Evolutionary conservation across 2,113 vertebrate genomes (phyloP).

Genomic region (Salminus brasiliensis): DNA sequence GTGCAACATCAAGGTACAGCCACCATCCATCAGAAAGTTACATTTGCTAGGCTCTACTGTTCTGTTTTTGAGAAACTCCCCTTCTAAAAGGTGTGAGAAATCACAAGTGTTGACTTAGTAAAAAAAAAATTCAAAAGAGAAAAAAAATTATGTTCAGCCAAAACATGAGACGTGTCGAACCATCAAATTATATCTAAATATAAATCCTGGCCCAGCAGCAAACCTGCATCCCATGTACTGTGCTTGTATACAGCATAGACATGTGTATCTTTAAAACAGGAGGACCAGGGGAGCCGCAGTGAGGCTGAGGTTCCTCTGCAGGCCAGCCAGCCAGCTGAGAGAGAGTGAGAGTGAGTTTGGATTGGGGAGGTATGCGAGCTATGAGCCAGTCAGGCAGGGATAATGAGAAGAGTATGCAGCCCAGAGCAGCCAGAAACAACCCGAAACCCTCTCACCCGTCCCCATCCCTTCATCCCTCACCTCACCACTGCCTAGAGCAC

Average conservation of each 20-base stretch:
- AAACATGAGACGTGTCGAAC: too few species aligned
- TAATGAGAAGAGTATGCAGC: slow-evolving; percentile 44
- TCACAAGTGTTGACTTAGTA: too few species aligned
- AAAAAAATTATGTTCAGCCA: too few species aligned
- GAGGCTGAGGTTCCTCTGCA: background rate
- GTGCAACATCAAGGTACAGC: background rate
- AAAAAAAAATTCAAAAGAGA: too few species aligned
- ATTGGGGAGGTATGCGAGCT: slow-evolving; percentile 45
- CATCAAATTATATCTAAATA: too few species aligned
- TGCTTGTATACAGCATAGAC: background rate
- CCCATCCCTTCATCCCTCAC: slow-evolving; percentile 5
- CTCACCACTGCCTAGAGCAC: background rate
- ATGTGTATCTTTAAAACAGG: background rate
- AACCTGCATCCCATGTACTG: background rate
- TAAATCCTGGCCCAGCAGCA: too few species aligned
- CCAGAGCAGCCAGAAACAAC: slow-evolving; percentile 20
- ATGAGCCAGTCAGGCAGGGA: slow-evolving; percentile 37
- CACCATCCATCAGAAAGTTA: too few species aligned
- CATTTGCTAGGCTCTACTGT: too few species aligned
- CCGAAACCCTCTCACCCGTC: background rate
- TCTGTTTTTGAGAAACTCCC: too few species aligned
- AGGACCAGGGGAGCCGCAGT: background rate
- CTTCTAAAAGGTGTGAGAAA: too few species aligned
- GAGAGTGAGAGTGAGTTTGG: slow-evolving; percentile 10
- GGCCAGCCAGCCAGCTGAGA: background rate